These are phyloP conservation scores for Drosophila testacea DNA, from an alignment of 2,888 invertebrate genomes.

Conservation along the genomic window DNA sequence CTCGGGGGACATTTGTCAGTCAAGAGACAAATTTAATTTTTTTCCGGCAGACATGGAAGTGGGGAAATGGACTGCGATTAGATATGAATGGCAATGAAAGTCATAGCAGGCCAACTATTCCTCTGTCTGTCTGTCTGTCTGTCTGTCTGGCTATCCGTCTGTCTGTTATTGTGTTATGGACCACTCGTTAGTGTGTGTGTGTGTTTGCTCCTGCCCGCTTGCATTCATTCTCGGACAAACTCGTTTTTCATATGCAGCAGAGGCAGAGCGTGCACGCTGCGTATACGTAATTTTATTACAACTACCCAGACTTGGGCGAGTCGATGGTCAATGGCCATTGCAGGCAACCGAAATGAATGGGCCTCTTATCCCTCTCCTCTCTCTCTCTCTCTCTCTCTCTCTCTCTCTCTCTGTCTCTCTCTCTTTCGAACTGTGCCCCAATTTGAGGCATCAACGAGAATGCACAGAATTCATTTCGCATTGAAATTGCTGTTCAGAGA, in stretches of 20 bases:
- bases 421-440: not conserved
- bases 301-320: conserved; percentile 39
- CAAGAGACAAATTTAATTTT: conserved; percentile 84
- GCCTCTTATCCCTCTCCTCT: not conserved
- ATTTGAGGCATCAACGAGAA: conserved; percentile 24
- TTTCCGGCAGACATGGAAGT: conserved; percentile 46
- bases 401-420: too few relatives aligned
- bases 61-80: conserved; percentile 63
- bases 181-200: conserved; percentile 34
- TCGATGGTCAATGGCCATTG: conserved; percentile 16
- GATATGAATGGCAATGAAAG: conserved; percentile 80
- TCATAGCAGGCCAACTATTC: conserved; percentile 61
- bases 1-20: conserved; percentile 84
- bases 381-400: too few relatives aligned
- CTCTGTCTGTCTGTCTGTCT: conserved; percentile 26
- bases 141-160: conserved; percentile 25
- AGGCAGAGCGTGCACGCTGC: conserved; percentile 53
- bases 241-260: conserved; percentile 59
- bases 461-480: conserved; percentile 79
- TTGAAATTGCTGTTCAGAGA: conserved; percentile 81
- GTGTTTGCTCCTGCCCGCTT: conserved; percentile 5
- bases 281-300: conserved; percentile 80
- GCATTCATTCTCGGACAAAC: conserved; percentile 31
- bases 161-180: conserved; percentile 45
- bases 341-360: conserved; percentile 55